Evolutionary conservation across 2,113 vertebrate species (phyloP).

Genomic region (Labeo catla): DNA sequence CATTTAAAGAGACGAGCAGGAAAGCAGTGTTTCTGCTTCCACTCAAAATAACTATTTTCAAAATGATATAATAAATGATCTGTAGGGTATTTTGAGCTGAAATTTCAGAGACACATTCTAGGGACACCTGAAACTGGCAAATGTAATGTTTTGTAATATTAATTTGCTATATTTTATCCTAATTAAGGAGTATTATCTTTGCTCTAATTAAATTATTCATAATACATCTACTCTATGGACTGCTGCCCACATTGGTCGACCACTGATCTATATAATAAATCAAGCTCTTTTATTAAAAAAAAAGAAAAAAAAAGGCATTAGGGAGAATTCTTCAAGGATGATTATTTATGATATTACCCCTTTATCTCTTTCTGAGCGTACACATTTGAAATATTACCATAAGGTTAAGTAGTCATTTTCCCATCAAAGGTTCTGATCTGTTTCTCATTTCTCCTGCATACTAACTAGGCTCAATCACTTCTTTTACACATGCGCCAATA

Average conservation of each 20-base stretch:
- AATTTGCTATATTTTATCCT: neutral
- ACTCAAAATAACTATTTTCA: too few relatives aligned
- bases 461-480: neutral
- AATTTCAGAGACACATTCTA: too few relatives aligned
- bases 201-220: neutral
- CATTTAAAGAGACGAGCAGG: too few relatives aligned
- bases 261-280: neutral
- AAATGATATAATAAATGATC: too few relatives aligned
- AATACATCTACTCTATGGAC: neutral
- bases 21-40: too few relatives aligned
- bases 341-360: neutral
- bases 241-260: neutral
- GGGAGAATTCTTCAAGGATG: neutral
- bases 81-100: too few relatives aligned
- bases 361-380: neutral
- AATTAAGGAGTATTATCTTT: neutral
- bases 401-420: conserved; percentile 3
- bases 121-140: too few relatives aligned
- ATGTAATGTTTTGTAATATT: neutral
- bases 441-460: conserved; percentile 9
- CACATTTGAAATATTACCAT: neutral
- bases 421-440: neutral
- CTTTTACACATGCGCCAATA: neutral
- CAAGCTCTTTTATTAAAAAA: neutral
- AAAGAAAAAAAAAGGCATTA: too few relatives aligned